Evolutionary conservation across 2,113 vertebrate genomes (phyloP).

Genomic region (Smithornis capensis): DNA sequence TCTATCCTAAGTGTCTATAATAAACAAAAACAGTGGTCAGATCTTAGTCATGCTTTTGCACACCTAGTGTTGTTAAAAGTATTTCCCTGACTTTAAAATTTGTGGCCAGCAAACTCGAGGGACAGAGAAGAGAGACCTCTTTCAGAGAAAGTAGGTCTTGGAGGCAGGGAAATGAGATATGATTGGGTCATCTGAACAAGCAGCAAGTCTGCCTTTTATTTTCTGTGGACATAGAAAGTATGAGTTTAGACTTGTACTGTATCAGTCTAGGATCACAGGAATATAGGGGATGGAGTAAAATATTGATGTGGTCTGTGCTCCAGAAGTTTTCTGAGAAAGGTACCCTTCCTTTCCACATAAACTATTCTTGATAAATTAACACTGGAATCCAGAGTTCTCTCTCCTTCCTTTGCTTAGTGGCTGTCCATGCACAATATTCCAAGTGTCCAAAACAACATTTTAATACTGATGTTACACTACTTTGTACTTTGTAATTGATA

Average conservation of each 20-base stretch:
- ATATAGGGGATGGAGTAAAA: background rate
- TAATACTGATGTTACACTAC: background rate
- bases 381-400: background rate
- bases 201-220: background rate
- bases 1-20: background rate
- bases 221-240: background rate
- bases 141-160: background rate
- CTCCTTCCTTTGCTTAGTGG: background rate
- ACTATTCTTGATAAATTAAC: background rate
- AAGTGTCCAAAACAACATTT: background rate
- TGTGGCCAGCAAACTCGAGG: background rate
- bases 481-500: background rate
- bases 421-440: background rate
- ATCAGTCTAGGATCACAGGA: background rate
- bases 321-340: background rate
- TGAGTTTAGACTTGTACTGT: background rate
- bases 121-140: background rate
- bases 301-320: background rate
- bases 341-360: background rate
- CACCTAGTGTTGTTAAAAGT: background rate
- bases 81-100: background rate
- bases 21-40: background rate
- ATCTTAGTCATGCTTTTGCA: background rate
- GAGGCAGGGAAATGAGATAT: background rate
- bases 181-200: background rate